phyloP scores from a whole-genome alignment of 1,140 invertebrate species.

The Drosophila littoralis region DNA sequence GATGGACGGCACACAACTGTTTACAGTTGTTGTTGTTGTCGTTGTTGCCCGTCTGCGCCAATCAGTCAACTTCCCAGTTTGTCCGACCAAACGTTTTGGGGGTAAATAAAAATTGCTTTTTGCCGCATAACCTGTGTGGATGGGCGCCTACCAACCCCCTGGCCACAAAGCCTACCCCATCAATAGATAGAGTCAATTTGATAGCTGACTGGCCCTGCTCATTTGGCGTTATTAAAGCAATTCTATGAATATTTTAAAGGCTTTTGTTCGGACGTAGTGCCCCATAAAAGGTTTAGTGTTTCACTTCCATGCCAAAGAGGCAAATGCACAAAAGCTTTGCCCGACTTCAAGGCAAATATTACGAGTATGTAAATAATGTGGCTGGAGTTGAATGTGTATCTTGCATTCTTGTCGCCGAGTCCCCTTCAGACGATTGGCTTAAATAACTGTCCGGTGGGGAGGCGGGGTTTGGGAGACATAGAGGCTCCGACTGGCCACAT shows the following conservation, averaged over 20 bases:
- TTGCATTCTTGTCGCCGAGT: conserved; percentile 13
- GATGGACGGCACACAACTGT: conserved; percentile 57
- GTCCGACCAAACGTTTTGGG: not conserved
- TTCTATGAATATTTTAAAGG: conserved; percentile 81
- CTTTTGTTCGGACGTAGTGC: conserved; percentile 43
- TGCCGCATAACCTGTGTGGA: conserved; percentile 66
- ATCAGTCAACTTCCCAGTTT: conserved; percentile 60
- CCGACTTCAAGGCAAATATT: conserved; percentile 57
- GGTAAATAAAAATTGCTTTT: conserved; percentile 76
- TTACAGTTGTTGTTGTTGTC: conserved; percentile 28
- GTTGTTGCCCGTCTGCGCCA: conserved; percentile 63
- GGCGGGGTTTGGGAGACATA: not conserved
- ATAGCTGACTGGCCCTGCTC: conserved; percentile 56
- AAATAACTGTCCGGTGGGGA: conserved; percentile 10
- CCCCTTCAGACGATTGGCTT: conserved; percentile 8
- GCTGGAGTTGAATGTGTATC: conserved; percentile 19
- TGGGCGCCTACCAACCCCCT: conserved; percentile 21
- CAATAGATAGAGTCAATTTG: conserved; percentile 69
- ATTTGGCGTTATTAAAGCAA: conserved; percentile 80
- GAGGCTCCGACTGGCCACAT: conserved; percentile 9
- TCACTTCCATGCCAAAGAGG: conserved; percentile 39
- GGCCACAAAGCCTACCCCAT: conserved; percentile 8
- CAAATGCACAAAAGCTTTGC: conserved; percentile 31
- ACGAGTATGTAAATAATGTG: conserved; percentile 63
- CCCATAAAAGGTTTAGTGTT: conserved; percentile 73